Percentiles rank a stretch among this genome's conserved stretches.
These are phyloP conservation scores for Circaetus gallicus DNA, from an alignment of 2,113 vertebrate genomes.

Conservation along the genomic window DNA sequence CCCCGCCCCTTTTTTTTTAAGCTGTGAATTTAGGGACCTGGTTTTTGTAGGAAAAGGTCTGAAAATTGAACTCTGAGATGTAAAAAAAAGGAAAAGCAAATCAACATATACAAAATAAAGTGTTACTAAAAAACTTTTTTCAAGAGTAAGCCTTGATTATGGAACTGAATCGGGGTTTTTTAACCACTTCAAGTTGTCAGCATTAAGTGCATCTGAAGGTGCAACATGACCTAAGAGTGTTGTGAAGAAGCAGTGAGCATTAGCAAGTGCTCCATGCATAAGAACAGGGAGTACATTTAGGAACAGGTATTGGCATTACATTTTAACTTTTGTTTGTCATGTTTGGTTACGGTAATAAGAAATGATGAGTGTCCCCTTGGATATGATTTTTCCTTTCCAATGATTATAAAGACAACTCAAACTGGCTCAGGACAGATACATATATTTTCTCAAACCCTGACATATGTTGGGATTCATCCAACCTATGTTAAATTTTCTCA, in stretches of 20 bases:
- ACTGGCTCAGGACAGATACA: not conserved
- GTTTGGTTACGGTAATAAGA: not conserved
- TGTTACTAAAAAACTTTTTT: not conserved
- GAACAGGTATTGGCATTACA: not conserved
- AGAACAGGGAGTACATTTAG: not conserved
- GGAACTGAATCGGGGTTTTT: not conserved
- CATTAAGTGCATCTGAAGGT: not conserved
- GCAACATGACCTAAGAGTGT: not conserved
- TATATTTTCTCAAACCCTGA: not conserved
- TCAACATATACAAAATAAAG: not conserved
- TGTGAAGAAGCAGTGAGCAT: not conserved
- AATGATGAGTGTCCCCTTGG: not conserved
- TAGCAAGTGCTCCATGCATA: not conserved
- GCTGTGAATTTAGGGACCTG: not conserved
- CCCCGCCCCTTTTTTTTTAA: not conserved
- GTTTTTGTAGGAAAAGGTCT: not conserved
- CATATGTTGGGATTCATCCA: not conserved
- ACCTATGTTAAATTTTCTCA: not conserved
- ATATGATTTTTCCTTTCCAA: not conserved
- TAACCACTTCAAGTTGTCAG: not conserved
- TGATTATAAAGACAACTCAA: not conserved
- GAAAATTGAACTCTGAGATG: not conserved
- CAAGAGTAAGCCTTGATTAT: not conserved
- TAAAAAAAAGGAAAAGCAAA: not conserved
- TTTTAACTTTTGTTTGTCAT: not conserved